Evolutionary conservation across 2,797 vertebrate genomes (phyloP), one percentile per base, ranked within the genome.

Genomic region (Schizopygopsis pylzovi): DNA sequence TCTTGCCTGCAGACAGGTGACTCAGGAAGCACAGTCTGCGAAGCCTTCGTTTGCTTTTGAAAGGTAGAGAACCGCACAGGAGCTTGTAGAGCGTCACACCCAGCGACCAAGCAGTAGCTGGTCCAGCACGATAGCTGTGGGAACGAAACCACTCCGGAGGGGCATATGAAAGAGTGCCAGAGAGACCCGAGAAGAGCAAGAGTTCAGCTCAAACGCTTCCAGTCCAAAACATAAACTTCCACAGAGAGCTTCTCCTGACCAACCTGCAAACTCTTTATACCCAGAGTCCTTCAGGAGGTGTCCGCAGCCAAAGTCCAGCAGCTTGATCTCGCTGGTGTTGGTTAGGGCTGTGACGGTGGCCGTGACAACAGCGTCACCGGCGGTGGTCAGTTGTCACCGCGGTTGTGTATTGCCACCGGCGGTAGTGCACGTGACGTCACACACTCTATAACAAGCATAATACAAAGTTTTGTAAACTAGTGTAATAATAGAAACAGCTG

Each of bases 221-320:
- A 4, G 18, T 43, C 4, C 37, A 43, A 41, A 43, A 43, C 41
- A 43, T 7, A 43, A 45, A 12, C 45, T 45, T 12, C 54, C 54
- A 20, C 20, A 22, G 56, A 61, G 22, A n/a, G 9, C 5, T 28
- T 13, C n/a, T n/a, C n/a, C n/a, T n/a, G n/a, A n/a, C n/a, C n/a
- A n/a, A n/a, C n/a, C n/a, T n/a, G n/a, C n/a, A n/a, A n/a, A n/a
- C 9, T 28, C 54, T 28, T 45, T 71, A 78, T 86, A 90, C 39
- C 22, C 43, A 1, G 71, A 54, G 61, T 84, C 71, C 16, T 65
- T 83, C 33, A 83, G 75, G 2, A 86, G 20, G n/a, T 87, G 77
- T 61, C 88, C 84, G 4, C 89, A 90, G 4, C 89, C 90, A n/a
- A 90, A 91, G 72, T 90, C 88, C 22, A 88, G 86, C 12, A 88